Conservation (phyloP, 2,113 vertebrate genomes). For the Pardalotus punctatus region DNA sequence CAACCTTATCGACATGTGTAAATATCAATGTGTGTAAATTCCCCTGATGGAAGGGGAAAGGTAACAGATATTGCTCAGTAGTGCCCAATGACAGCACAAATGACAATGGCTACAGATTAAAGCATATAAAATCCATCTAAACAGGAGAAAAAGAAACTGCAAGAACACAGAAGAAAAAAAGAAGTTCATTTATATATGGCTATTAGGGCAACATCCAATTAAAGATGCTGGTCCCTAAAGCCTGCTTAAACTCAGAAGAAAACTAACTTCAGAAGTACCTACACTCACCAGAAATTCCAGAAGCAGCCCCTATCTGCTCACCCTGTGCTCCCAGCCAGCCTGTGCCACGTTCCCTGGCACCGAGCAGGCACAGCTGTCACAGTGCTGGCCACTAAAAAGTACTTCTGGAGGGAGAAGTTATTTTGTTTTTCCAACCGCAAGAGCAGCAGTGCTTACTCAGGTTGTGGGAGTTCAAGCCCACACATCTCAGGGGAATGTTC, state of each 20-base stretch:
- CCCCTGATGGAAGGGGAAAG: background rate
- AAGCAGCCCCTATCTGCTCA: background rate
- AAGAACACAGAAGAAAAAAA: background rate
- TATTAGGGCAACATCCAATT: background rate
- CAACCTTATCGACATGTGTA: background rate
- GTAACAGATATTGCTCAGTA: background rate
- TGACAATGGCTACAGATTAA: background rate
- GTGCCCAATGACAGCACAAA: background rate
- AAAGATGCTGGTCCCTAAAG: background rate
- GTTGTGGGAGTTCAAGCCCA: background rate
- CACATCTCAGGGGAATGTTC: background rate
- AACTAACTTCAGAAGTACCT: background rate
- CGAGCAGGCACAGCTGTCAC: background rate
- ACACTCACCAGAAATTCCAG: background rate
- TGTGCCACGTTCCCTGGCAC: fast-evolving
- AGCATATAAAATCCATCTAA: background rate
- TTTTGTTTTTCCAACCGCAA: background rate
- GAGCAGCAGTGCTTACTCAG: background rate
- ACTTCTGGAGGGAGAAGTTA: background rate
- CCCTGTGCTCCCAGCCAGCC: background rate
- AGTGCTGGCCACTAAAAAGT: background rate
- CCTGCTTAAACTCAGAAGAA: background rate
- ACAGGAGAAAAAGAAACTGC: background rate
- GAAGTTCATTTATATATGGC: background rate
- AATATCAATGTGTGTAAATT: background rate